These are phyloP conservation scores for Rhagologus leucostigma DNA, from an alignment of 2,113 vertebrate species.

Conservation along the genomic window DNA sequence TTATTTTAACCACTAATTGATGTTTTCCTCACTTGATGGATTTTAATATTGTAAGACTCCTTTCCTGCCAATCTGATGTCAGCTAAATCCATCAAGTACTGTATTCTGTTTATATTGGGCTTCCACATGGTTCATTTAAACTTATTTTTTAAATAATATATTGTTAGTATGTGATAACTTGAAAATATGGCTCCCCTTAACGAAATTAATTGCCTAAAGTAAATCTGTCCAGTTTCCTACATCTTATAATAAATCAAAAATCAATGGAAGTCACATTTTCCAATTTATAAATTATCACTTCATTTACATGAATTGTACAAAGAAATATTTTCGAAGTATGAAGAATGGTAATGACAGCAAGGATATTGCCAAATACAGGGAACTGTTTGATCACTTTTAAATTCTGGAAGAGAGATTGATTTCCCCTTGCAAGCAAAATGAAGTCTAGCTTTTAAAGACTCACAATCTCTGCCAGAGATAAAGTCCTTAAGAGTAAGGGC, in stretches of 20 bases:
- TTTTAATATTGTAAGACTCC: neutral
- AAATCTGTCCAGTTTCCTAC: neutral
- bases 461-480: neutral
- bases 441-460: neutral
- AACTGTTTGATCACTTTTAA: neutral
- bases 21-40: conserved; percentile 1
- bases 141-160: neutral
- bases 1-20: conserved; percentile 17
- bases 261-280: neutral
- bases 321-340: neutral
- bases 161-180: neutral
- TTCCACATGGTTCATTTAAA: neutral
- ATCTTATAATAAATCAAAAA: neutral
- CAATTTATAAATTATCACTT: neutral
- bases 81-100: neutral
- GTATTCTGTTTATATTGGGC: neutral
- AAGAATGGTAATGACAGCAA: neutral
- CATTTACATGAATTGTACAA: neutral
- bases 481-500: neutral
- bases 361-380: neutral
- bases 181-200: neutral
- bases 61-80: neutral
- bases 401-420: neutral
- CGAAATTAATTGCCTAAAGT: neutral
- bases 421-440: neutral